Evolutionary conservation across 1,140 invertebrate genomes (phyloP), one percentile per base, ranked within the genome.

Genomic region (Neodiprion fabricii): DNA sequence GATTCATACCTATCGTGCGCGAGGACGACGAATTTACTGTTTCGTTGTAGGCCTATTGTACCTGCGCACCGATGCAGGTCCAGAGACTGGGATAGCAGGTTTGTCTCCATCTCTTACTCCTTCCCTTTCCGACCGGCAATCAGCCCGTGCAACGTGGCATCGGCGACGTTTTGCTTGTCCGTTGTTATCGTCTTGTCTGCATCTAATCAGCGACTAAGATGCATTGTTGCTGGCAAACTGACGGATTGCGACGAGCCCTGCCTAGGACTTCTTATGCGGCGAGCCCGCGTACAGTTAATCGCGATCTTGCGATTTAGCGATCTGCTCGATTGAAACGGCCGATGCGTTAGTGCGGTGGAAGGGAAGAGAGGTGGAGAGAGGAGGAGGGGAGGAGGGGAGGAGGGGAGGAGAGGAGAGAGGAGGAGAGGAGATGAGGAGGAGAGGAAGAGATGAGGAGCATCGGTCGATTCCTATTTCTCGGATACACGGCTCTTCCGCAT

Each of bases 201-300:
- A 85, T 86, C 82, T 85, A 85, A 86, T 86, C 83, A 83, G 70
- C 72, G 81, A 82, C 80, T 77, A 81, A 79, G 83, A 86, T 81
- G 79, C 81, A 85, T 85, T 83, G 83, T 85, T 81, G 70, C 74
- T 77, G 61, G 75, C 72, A 53, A 70, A 48, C 74, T 82, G 83
- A 84, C 82, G 79, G 77, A 84, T 85, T 77, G 77, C 80, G 74
- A 79, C 81, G 78, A 77, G 70, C 74, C 67, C 66, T 67, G 73
- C 73, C 74, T 68, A 73, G 71, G 47, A 12, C 48, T 61, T 40
- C 28, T 40, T 61, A 17, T 61, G 53, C 53, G 53, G n/a, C 53
- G 53, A 17, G n/a, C 5, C 28, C 21, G 67, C 12, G 23, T 71
- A 17, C 7, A n/a, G 67, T 50, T 14, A 70, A 70, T 23, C 17